phyloP scores from a whole-genome alignment of 2,113 vertebrate species.

The Setophaga petechia region DNA sequence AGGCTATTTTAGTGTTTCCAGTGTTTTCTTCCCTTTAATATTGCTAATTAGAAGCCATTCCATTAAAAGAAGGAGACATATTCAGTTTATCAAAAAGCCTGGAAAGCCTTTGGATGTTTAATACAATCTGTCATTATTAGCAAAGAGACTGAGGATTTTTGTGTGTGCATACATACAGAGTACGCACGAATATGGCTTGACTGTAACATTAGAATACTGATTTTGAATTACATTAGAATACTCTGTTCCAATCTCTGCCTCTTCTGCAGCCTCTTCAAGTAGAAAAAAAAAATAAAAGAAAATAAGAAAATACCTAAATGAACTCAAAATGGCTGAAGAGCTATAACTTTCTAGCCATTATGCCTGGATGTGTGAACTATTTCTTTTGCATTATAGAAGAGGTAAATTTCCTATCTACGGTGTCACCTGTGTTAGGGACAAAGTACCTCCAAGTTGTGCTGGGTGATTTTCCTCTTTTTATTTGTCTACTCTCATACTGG shows the following conservation, averaged over 20 bases:
- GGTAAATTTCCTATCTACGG: background rate
- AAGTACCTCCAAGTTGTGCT: background rate
- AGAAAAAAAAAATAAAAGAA: background rate
- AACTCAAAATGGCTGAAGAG: background rate
- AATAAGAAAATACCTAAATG: background rate
- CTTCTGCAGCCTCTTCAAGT: background rate
- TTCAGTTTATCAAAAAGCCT: background rate
- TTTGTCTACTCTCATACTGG: background rate
- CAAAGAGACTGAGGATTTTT: background rate
- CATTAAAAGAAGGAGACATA: background rate
- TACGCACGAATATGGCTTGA: background rate
- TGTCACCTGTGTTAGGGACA: background rate
- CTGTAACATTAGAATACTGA: background rate
- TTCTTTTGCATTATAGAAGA: background rate
- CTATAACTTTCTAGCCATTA: background rate
- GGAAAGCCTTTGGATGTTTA: background rate
- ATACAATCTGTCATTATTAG: background rate
- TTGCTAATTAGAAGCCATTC: background rate
- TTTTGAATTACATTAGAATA: background rate
- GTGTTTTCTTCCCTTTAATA: background rate
- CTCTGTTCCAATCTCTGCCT: no score
- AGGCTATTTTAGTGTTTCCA: background rate
- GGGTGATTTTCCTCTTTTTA: background rate
- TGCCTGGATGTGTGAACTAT: background rate
- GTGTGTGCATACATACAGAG: fast-evolving